Evolutionary conservation across 2,797 vertebrate species (phyloP).

Genomic region (Gambusia yucatana): DNA sequence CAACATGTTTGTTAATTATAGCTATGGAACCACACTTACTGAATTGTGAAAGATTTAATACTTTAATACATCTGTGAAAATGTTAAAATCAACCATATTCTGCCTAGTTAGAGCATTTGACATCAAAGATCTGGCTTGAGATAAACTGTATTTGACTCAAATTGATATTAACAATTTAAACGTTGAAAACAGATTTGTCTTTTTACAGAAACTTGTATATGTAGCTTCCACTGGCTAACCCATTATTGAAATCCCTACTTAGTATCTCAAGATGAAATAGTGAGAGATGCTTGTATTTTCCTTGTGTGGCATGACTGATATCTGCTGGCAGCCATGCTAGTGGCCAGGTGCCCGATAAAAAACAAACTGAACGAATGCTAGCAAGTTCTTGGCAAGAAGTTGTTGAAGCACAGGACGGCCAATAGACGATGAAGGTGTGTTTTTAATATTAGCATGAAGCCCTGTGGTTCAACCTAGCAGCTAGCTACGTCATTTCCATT

Average conservation of each 20-base stretch:
- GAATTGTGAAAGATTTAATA: neutral
- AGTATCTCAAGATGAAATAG: neutral
- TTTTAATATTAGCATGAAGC: neutral
- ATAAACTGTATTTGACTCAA: neutral
- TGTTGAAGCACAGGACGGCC: neutral
- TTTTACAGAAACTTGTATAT: neutral
- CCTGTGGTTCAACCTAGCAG: neutral
- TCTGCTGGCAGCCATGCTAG: neutral
- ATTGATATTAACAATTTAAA: neutral
- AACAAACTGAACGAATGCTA: neutral
- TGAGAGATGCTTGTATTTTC: neutral
- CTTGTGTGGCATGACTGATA: neutral
- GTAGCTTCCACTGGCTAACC: neutral
- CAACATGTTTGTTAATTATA: neutral
- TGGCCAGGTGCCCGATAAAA: neutral
- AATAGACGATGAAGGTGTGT: neutral
- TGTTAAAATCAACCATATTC: neutral
- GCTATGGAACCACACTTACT: neutral
- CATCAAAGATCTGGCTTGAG: neutral
- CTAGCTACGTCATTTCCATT: neutral
- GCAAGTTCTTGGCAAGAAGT: neutral
- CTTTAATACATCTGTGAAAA: neutral
- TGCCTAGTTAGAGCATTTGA: neutral
- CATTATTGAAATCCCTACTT: neutral
- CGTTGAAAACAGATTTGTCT: neutral